Base-by-base conservation (phyloP, 2,113 vertebrate genomes). In the Arizona elegans region DNA sequence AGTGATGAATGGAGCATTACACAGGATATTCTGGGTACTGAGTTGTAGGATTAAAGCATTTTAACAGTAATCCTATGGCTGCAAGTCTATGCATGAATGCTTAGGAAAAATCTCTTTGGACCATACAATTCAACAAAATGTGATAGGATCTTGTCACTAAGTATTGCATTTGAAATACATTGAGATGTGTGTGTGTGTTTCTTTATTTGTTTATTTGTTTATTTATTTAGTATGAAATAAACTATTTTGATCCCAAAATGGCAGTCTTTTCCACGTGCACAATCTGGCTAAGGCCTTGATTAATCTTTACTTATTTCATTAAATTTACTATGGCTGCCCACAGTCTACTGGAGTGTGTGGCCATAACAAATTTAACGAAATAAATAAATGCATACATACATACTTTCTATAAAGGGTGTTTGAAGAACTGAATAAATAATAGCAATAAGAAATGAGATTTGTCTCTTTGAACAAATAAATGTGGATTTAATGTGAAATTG, bases 1-100 rank as follows among this genome's bases (percentile, higher is more conserved):
- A 90, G 90, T 90, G 88, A 93, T 93, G 75, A 90, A 90, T 59
- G 50, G 24, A 93, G 55, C 43, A 59, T 29, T 90, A 19, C 38
- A 59, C 33, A 75, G 38, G 17, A 50, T 17, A 70, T 53, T 47
- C 58, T 56, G 33, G 29, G 52, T 53, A 53, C 56, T n/a, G 56
- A 55, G 9, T 38, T 33, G 26, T 50, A 47, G 87, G 62, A 55
- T 29, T 53, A 86, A 56, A 81, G 43, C 56, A 9, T 86, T 87
- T 92, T 38, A 89, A 38, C 17, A 85, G n/a, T 52, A 29, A 92
- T 56, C 85, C 87, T 47, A 38, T 33, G 21, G 8, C 19, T 52
- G 38, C 10, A 62, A 81, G n/a, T 50, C 55, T 91, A 21, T 91
- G 26, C 26, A 52, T 86, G 8, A 38, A 11, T 58, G 19, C 7